Base-by-base conservation (phyloP, 92 coral and sea anemone species). In the Palythoa heliodiscus region DNA sequence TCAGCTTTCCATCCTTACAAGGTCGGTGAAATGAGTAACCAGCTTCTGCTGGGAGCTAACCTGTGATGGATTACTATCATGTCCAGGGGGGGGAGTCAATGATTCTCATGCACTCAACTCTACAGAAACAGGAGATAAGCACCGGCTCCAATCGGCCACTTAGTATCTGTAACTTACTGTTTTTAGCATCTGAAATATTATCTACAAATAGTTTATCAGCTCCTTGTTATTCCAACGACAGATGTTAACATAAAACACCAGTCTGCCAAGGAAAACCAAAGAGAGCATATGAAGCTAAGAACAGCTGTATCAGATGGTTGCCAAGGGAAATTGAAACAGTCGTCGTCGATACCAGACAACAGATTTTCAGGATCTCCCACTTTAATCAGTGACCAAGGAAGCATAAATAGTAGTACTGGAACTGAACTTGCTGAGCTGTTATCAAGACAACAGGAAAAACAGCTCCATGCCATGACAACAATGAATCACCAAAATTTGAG, bases 391-490 rank as follows among this genome's bases (percentile, higher is more conserved):
- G 29, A 38, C 11, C 71, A 58, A 52, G 77, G 68, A 25, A 70
- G 77, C 1, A 22, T 63, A 19, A 82, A 73, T 38, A 52, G 81
- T 11, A 92, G 90, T 67, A 86, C 83, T 23, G 84, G 92, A 19
- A 89, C 85, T 74, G 97, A 87, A 53, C 85, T 92, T 15, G 90
- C 95, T 3, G 91, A 87, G 70, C 83, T 88, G 50, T 77, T 93
- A 25, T 87, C 95, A 1, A 73, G 73, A 25, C 95, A 93, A 14
- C 95, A 93, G 76, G 93, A 83, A 72, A 52, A 77, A 50, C 92
- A 91, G 70, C 77, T 88, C 11, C 87, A 88, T 13, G 83, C 89
- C 77, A 93, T 79, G 89, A 86, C 87, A 50, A 10, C 61, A 23
- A 71, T 55, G 57, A 85, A 87, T 25, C 47, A 17, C 17, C 90